Percentiles rank a stretch among this genome's conserved stretches.
phyloP scores from a whole-genome alignment of 2,113 vertebrate species.

The Chlorocebus sabaeus region DNA sequence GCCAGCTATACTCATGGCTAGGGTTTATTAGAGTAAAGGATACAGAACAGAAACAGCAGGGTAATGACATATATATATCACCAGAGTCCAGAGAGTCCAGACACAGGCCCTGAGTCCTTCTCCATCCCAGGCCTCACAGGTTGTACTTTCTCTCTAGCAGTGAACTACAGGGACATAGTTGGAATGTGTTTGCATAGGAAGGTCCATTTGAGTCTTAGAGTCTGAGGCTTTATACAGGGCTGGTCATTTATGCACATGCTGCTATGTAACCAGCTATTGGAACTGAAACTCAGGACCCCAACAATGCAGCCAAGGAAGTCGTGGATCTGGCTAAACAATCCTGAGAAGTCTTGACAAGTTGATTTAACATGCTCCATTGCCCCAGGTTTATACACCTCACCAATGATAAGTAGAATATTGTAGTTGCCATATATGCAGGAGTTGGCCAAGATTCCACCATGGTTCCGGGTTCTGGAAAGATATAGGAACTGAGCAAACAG shows the following conservation, averaged over 20 bases:
- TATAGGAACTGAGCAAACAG: not conserved
- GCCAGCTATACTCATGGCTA: no score
- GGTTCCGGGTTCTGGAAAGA: not conserved
- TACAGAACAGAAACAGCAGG: fast-evolving
- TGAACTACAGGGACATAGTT: not conserved
- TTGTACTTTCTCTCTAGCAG: not conserved
- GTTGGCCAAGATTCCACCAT: no score
- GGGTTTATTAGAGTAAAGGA: not conserved
- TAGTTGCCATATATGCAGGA: not conserved
- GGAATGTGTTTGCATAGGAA: not conserved
- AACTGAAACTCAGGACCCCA: not conserved
- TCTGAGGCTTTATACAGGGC: not conserved
- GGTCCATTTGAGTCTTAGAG: not conserved
- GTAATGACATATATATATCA: fast-evolving
- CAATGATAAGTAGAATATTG: fast-evolving
- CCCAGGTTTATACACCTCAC: no score
- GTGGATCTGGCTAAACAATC: not conserved
- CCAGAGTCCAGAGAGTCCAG: not conserved
- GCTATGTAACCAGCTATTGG: fast-evolving
- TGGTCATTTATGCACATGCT: not conserved
- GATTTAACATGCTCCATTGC: no score
- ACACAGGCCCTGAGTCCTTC: not conserved
- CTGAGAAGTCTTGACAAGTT: not conserved
- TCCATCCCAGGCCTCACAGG: no score
- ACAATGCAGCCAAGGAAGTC: not conserved